Base-by-base conservation (phyloP, 1,140 invertebrate genomes). In the Drosophila baimaii region DNA sequence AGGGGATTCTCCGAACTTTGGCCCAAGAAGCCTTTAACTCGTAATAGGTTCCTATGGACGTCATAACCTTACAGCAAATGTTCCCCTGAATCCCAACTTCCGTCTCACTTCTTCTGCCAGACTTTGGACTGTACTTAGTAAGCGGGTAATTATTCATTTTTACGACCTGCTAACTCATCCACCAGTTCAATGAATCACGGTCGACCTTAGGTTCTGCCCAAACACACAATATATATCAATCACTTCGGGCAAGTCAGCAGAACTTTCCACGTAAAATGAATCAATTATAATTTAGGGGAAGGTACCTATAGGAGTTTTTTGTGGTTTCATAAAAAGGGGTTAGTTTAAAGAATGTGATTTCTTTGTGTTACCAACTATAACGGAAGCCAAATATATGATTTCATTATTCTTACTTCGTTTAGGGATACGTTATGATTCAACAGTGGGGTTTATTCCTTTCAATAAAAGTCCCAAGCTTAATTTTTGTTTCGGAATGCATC, bases 1-100 rank as follows among this genome's bases (percentile, higher is more conserved):
- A 37, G 43, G 63, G 62, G 37, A 79, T 82, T 78, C 82, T 74
- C 71, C 78, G 83, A 86, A 86, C 83, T 86, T 75, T 77, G 61
- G 27, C 59, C 51, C 57, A 65, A 35, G 31, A 54, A 35, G 51
- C 19, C 31, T 23, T n/a, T 4, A 35, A n/a, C 15, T 35, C 51
- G 51, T 1, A 47, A 49, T 41, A 39, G 31, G 27, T 39, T 54
- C 31, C 31, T 37, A 9, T 2, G 23, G 63, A 44, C 57, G 62
- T 9, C 29, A 10, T 25, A 33, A 29, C 17, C 19, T 27, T n/a
- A 9, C 9, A 44, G 1, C 5, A 2, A 23, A 21, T 62, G 23
- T 56, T 57, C 21, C 25, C 3, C 0, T 10, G 21, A 69, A 35
- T 29, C 9, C 1, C 8, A 27, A 37, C 19, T 69, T 25, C 23